Conservation (phyloP, 2,797 vertebrate genomes). For the Numenius phaeopus region DNA sequence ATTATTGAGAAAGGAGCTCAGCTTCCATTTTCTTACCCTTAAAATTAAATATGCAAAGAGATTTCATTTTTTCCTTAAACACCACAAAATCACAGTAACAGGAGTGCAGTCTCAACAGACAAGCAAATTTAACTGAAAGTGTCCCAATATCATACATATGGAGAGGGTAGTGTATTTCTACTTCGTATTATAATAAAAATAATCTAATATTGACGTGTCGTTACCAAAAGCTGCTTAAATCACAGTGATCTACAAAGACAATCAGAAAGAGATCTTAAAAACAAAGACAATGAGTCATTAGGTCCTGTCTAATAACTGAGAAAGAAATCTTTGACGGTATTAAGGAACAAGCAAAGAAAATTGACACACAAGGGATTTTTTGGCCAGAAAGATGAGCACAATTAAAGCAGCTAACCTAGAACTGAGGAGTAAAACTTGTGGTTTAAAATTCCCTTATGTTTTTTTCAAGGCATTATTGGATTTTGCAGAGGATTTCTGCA, state of each 20-base stretch:
- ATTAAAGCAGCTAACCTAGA: background rate
- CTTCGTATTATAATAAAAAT: background rate
- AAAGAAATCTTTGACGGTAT: background rate
- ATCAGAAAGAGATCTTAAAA: background rate
- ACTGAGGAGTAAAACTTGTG: background rate
- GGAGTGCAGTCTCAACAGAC: background rate
- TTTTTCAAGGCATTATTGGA: background rate
- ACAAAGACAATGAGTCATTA: background rate
- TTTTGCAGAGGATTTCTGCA: background rate
- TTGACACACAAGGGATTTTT: background rate
- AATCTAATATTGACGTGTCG: background rate
- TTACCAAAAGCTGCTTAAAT: background rate
- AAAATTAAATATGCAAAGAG: background rate
- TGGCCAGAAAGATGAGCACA: background rate
- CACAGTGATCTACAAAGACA: background rate
- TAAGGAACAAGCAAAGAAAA: background rate
- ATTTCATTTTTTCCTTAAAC: background rate
- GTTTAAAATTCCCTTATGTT: background rate
- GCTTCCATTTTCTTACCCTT: background rate
- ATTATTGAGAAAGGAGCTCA: background rate
- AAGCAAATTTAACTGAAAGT: background rate
- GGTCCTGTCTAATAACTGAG: background rate
- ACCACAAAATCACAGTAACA: background rate
- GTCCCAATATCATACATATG: rapidly evolving
- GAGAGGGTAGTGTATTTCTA: background rate